Percentiles rank a stretch among this genome's conserved stretches.
These are phyloP conservation scores for Coilia nasus DNA, from an alignment of 2,797 vertebrate species.

Conservation along the genomic window DNA sequence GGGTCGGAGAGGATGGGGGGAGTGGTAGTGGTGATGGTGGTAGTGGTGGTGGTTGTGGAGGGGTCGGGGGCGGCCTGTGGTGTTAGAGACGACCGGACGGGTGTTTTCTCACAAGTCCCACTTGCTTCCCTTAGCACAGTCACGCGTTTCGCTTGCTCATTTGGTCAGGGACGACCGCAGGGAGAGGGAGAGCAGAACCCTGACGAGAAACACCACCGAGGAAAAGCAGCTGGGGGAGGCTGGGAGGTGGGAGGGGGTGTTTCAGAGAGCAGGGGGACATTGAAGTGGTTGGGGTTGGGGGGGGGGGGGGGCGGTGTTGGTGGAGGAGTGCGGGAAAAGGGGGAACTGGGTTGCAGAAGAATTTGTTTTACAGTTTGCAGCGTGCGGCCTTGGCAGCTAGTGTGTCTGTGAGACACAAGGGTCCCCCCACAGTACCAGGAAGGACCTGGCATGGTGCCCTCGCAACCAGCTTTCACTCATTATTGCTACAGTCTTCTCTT, in stretches of 20 bases:
- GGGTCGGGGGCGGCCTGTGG: too few relatives aligned
- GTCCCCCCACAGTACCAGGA: slow-evolving; percentile 52
- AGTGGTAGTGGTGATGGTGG: not conserved
- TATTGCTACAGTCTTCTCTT: not conserved
- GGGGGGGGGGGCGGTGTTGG: slow-evolving; percentile 19
- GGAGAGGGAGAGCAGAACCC: not conserved
- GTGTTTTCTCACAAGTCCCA: not conserved
- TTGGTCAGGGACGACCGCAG: not conserved
- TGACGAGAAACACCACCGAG: not conserved
- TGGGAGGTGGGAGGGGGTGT: not conserved
- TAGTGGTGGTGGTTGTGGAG: too few relatives aligned
- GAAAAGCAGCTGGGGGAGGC: not conserved
- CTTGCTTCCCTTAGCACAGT: not conserved
- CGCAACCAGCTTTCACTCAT: slow-evolving; percentile 54
- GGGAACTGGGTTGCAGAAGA: not conserved
- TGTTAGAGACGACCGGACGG: not conserved
- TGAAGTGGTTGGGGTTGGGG: not conserved
- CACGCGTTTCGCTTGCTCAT: not conserved
- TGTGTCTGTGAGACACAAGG: slow-evolving; percentile 56
- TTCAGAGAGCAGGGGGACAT: too few relatives aligned
- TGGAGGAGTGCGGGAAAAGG: too few relatives aligned
- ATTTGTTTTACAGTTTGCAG: slow-evolving; percentile 56
- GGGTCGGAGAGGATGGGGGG: not conserved
- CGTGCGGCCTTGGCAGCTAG: slow-evolving; percentile 57
- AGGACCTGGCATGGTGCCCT: slow-evolving; percentile 58